Conservation (phyloP, 92 coral and sea anemone genomes). For the Epizoanthus stellaris region DNA sequence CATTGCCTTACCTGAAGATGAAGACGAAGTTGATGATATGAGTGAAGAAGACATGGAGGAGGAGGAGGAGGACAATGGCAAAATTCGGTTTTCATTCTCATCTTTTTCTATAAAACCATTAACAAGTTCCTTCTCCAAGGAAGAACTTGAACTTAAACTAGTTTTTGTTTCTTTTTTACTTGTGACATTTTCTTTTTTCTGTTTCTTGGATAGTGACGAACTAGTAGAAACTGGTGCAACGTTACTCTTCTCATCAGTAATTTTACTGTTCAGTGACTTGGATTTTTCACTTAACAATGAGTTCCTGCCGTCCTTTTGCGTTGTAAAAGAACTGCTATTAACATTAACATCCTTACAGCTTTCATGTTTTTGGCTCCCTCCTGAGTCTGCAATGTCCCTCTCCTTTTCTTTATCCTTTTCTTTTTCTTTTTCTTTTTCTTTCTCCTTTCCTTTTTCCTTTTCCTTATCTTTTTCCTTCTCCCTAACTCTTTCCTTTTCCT, state of each 20-base stretch:
- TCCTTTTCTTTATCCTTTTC: conserved; percentile 8
- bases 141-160: conserved; percentile 6
- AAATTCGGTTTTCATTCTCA: conserved; percentile 30
- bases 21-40: conserved; percentile 9
- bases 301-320: conserved; percentile 14
- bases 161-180: conserved; percentile 10
- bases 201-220: conserved; percentile 3
- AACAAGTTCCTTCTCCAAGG: conserved; percentile 30
- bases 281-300: not conserved
- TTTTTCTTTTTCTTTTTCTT: not conserved
- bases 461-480: conserved; percentile 26
- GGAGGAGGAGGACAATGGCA: conserved; percentile 52
- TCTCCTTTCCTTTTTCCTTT: conserved; percentile 8
- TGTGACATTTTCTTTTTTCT: conserved; percentile 1
- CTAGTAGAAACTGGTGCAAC: not conserved
- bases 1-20: conserved; percentile 40
- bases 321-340: too few relatives aligned
- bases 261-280: conserved; percentile 2
- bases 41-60: conserved; percentile 39
- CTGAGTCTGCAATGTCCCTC: not conserved
- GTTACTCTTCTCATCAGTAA: not conserved
- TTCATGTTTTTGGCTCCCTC: not conserved
- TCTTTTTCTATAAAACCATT: conserved; percentile 23
- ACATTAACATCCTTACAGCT: not conserved
- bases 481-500: not conserved